Evolutionary conservation across 2,113 vertebrate genomes (phyloP).

Genomic region (Triplophysa rosa): DNA sequence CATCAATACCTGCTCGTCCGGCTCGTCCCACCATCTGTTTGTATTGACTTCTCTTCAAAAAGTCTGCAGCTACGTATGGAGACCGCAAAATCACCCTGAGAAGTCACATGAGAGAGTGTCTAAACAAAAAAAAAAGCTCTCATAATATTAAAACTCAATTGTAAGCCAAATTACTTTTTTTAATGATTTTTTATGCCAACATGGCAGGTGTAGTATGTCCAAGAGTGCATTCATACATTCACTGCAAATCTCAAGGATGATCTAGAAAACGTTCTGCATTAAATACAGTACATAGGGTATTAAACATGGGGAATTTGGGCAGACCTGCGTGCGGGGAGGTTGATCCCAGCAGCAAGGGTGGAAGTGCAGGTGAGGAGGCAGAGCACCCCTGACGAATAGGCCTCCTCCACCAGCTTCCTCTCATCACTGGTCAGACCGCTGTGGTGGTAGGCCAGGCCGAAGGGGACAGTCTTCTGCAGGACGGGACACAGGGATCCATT

Average conservation of each 20-base stretch:
- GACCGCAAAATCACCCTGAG: conserved; percentile 91
- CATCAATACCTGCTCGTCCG: conserved; percentile 91
- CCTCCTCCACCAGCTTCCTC: conserved; percentile 87
- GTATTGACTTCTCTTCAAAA: conserved; percentile 92
- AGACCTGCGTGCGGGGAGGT: conserved; percentile 93
- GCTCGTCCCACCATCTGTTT: conserved; percentile 96
- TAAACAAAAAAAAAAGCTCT: not conserved
- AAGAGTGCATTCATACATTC: no score
- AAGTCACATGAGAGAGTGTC: not conserved
- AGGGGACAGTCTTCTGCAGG: conserved; percentile 81
- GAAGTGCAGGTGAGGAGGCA: conserved; percentile 94
- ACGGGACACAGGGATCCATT: conserved; percentile 84
- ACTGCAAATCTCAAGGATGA: no score
- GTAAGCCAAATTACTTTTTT: no score
- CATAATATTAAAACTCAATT: no score
- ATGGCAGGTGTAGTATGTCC: no score
- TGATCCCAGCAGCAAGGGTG: conserved; percentile 93
- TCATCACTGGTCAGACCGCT: conserved; percentile 90
- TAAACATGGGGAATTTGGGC: not conserved
- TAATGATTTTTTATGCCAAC: no score
- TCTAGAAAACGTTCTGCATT: no score
- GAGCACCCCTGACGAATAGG: conserved; percentile 84
- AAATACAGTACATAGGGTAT: not conserved
- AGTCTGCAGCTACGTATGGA: conserved; percentile 86
- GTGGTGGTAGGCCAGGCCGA: conserved; percentile 94